Conservation (phyloP, 1,140 invertebrate genomes). For the Pentalonia nigronervosa region DNA sequence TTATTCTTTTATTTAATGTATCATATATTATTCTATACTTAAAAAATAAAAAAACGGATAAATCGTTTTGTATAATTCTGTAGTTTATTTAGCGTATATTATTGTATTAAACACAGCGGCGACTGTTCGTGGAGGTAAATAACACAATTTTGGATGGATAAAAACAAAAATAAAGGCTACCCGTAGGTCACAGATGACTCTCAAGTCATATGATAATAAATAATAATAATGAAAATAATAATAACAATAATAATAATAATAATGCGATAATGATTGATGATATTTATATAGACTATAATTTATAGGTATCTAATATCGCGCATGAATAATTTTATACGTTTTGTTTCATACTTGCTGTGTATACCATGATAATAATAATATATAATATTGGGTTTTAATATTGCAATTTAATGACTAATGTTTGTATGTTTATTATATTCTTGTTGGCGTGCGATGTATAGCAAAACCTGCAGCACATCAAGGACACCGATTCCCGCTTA, state of each 20-base stretch:
- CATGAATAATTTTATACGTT: background rate
- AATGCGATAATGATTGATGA: too few relatives aligned
- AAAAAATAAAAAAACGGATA: too few relatives aligned
- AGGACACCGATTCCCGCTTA: background rate
- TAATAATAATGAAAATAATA: too few relatives aligned
- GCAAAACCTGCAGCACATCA: background rate
- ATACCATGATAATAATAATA: background rate
- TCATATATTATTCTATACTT: too few relatives aligned
- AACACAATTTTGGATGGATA: background rate
- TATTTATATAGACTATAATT: too few relatives aligned
- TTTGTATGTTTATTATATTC: background rate
- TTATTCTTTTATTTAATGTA: too few relatives aligned
- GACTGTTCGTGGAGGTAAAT: too few relatives aligned
- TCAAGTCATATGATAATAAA: background rate
- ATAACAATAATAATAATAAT: background rate
- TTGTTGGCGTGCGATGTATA: background rate
- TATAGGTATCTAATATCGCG: background rate
- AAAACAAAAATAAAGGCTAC: background rate
- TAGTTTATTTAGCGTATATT: background rate
- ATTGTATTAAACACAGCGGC: background rate
- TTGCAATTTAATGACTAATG: background rate
- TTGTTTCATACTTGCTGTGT: background rate
- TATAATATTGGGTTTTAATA: background rate
- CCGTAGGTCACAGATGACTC: background rate
- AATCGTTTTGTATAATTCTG: too few relatives aligned